phyloP scores from a whole-genome alignment of 1,140 invertebrate genomes.

The Drosophila kohkoa region DNA sequence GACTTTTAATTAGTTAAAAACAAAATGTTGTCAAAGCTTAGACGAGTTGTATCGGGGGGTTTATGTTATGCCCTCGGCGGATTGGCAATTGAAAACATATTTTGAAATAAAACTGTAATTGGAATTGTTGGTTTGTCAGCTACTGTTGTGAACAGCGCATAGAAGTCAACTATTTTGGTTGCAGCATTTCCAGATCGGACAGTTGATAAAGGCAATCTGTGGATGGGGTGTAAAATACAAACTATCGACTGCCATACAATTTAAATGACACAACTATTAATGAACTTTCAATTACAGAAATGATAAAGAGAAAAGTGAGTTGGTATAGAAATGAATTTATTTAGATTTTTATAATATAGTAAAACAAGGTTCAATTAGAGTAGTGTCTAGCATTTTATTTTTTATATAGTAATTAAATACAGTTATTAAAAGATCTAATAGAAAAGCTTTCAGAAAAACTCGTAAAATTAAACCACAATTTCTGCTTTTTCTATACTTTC shows the following conservation, averaged over 20 bases:
- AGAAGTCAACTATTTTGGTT: background rate
- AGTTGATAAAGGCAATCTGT: background rate
- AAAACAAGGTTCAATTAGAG: no score
- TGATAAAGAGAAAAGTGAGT: no score
- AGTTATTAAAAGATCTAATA: no score
- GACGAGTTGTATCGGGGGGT: background rate
- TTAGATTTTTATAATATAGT: no score
- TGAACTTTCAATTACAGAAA: no score
- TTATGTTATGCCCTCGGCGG: background rate
- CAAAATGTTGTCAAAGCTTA: conserved; percentile 30
- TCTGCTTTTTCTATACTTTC: no score
- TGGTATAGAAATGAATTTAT: no score
- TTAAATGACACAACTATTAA: no score
- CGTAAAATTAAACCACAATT: no score
- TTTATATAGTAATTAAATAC: no score
- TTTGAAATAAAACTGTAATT: conserved; percentile 11
- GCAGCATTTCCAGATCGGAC: background rate
- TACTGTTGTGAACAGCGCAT: background rate
- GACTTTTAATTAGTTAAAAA: conserved; percentile 38
- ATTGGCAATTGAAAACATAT: conserved; percentile 22
- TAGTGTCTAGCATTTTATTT: no score
- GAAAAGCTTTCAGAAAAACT: no score
- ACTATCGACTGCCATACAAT: background rate
- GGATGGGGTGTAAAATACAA: background rate
- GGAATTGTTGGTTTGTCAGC: background rate